Percentiles rank a stretch among this genome's conserved stretches.
These are phyloP conservation scores for Brienomyrus brachyistius DNA, from an alignment of 2,113 vertebrate genomes.

Conservation along the genomic window DNA sequence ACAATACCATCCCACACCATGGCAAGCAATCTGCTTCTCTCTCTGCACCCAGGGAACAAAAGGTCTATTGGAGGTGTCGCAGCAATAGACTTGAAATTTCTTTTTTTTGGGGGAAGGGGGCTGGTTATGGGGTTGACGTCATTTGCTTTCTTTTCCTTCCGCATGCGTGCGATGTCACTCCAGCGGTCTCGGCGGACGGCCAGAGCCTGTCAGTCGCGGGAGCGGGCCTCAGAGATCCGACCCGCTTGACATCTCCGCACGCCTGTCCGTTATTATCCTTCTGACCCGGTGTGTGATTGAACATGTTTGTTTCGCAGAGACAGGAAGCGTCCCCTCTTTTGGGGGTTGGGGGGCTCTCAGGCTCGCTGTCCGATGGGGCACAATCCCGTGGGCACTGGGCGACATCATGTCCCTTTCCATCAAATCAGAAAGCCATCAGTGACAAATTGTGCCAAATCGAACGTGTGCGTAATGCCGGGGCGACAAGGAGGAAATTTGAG, in stretches of 20 bases:
- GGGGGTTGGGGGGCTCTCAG: not conserved
- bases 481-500: not conserved
- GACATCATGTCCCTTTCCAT: not conserved
- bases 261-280: conserved; percentile 18
- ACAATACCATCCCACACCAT: not conserved
- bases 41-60: conserved; percentile 11
- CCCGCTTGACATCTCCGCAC: conserved; percentile 23
- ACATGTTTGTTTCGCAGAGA: not conserved
- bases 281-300: not conserved
- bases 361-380: not conserved
- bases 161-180: conserved; percentile 24
- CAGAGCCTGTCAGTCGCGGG: conserved; percentile 24
- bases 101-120: conserved; percentile 18
- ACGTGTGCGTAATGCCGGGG: not conserved
- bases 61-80: conserved; percentile 22
- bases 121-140: not conserved
- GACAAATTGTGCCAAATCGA: not conserved
- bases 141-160: conserved; percentile 7
- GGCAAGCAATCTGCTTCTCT: conserved; percentile 12
- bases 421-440: not conserved
- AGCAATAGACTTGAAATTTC: conserved; percentile 41
- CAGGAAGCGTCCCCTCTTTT: not conserved
- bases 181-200: conserved; percentile 24
- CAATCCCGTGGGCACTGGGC: not conserved
- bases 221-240: conserved; percentile 22